These are phyloP conservation scores for Ianthella basta DNA, from an alignment of 37 sponge, comb jelly and placozoan species.

Conservation along the genomic window DNA sequence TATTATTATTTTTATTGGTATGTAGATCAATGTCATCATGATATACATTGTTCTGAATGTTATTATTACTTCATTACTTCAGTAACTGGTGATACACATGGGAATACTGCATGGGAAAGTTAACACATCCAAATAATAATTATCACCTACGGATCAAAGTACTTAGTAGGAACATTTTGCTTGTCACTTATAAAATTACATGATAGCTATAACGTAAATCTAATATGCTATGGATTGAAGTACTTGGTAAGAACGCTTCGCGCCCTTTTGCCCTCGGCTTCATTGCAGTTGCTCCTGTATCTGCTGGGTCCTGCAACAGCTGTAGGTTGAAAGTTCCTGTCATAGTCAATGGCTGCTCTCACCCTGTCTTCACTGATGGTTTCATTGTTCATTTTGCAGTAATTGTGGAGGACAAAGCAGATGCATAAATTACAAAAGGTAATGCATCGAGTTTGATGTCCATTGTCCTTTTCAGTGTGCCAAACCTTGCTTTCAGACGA, in stretches of 20 bases:
- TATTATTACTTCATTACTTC: too few relatives aligned
- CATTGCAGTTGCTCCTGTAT: constrained; percentile 23
- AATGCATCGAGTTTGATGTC: constrained; percentile 34
- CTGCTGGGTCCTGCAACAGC: neutral
- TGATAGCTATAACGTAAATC: too few relatives aligned
- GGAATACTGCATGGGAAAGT: too few relatives aligned
- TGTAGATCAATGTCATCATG: too few relatives aligned
- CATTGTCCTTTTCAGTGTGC: constrained; percentile 17
- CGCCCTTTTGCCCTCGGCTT: constrained; percentile 31
- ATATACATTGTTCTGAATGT: too few relatives aligned
- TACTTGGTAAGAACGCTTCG: constrained; percentile 21
- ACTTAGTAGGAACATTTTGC: constrained; percentile 11
- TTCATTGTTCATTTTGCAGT: too few relatives aligned
- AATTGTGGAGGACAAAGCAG: too few relatives aligned
- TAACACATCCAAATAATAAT: too few relatives aligned
- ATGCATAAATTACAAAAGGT: constrained; percentile 28
- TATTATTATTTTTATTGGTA: too few relatives aligned
- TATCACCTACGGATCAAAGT: constrained; percentile 33
- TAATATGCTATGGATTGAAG: constrained; percentile 3
- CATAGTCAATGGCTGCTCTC: constrained; percentile 18
- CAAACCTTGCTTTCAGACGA: constrained; percentile 10
- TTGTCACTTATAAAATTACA: too few relatives aligned
- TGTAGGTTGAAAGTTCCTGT: constrained; percentile 29
- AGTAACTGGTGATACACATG: too few relatives aligned
- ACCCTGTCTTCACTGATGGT: constrained; percentile 18